Evolutionary conservation across 2,888 invertebrate genomes (phyloP), one percentile per base, ranked within the genome.

Genomic region (Tipula helvola): DNA sequence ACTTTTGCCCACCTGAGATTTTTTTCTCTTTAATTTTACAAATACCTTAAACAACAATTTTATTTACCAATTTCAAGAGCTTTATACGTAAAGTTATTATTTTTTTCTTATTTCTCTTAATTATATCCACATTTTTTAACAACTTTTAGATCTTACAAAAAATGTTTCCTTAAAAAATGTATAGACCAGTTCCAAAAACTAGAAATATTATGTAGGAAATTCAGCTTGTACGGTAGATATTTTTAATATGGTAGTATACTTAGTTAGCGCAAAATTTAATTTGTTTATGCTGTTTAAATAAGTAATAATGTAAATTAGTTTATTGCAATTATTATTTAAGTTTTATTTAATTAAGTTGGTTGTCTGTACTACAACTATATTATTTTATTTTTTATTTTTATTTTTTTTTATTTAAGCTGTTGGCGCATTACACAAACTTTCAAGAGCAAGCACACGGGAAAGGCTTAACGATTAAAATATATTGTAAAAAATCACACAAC

Each of bases 381-480:
- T 87, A 88, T 42, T 12, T 87, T 88, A 88, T 89, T 89, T 88
- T 89, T 90, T 90, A 89, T 89, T 89, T 89, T 90, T 90, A 90
- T 89, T 90, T 91, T 88, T 89, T 89, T 89, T 88, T 89, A 89
- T 90, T 90, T 89, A 93, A 94, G 94, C 93, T 90, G 93, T 93
- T 91, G 92, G 93, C 91, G 91, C 92, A 90, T 93, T 94, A 90
- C 93, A 93, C 92, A 91, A 90, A 90, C 89, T 92, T 89, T 90
- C 90, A 89, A 90, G 91, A 87, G 86, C 86, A 87, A 42, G 16
- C 36, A 87, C 87, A 86, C 18, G 87, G 57, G 88, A 88, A 85
- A 87, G 85, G 18, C 83, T 89, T 90, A 91, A 89, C 83, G 7
- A 18, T 18, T 84, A 83, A 84, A 86, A 84, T 18, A 36, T 41